phyloP scores from a whole-genome alignment of 2,113 vertebrate species.

The Rhineura floridana region DNA sequence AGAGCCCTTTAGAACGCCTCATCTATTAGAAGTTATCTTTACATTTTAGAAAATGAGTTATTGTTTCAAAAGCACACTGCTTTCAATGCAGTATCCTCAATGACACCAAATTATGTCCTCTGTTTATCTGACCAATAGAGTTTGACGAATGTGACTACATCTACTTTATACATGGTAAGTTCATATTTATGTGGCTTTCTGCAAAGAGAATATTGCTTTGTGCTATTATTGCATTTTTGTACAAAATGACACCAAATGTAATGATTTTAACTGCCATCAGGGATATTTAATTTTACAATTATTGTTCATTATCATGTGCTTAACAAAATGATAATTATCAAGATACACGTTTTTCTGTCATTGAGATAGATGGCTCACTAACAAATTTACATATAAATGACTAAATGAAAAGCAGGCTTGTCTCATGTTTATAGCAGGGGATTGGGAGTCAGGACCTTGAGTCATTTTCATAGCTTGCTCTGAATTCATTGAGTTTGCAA shows the following conservation, averaged over 20 bases:
- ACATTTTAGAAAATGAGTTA: slow-evolving; percentile 9
- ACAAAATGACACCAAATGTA: slow-evolving; percentile 21
- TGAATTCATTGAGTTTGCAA: slow-evolving; percentile 1
- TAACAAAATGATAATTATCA: slow-evolving; percentile 2
- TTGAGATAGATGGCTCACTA: slow-evolving; percentile 5
- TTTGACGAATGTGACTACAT: slow-evolving; percentile 14
- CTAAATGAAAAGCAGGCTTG: slow-evolving; percentile 19
- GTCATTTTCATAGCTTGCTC: slow-evolving; percentile 16
- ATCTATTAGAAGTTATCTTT: slow-evolving; percentile 4
- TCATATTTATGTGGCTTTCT: background rate
- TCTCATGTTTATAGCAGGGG: background rate
- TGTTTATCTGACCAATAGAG: slow-evolving; percentile 1
- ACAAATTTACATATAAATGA: slow-evolving; percentile 19
- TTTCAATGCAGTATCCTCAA: background rate
- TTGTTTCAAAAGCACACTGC: background rate
- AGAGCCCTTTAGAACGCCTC: slow-evolving; percentile 19
- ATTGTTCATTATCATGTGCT: slow-evolving; percentile 6
- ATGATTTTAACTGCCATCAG: background rate
- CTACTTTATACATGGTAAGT: background rate
- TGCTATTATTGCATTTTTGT: background rate
- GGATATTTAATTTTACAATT: slow-evolving; percentile 13
- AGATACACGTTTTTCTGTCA: slow-evolving; percentile 16
- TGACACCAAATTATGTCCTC: background rate
- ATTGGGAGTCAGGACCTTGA: slow-evolving; percentile 17
- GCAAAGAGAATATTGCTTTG: background rate